A percentile compares a stretch with the other conserved stretches of the same genome.
Conservation (phyloP, 2,888 invertebrate species). For the Aleiodes alternator region DNA sequence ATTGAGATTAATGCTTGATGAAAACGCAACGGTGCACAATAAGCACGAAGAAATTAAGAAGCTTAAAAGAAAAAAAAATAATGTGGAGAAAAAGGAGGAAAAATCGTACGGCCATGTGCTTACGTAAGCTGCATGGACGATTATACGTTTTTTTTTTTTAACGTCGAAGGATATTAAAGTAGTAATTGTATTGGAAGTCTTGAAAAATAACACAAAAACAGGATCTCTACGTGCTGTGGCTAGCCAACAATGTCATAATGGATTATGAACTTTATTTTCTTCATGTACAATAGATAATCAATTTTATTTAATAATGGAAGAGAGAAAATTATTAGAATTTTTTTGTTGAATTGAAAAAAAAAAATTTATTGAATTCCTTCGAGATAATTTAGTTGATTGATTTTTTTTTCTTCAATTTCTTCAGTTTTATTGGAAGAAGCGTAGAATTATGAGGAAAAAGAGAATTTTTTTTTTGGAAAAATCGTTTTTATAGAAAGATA, state of each 20-base stretch:
- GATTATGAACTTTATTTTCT: slow-evolving; percentile 16
- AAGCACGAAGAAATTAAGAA: background rate
- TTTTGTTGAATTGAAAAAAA: background rate
- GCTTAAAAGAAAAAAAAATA: slow-evolving; percentile 21
- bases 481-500: too few relatives aligned
- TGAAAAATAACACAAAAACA: slow-evolving; percentile 34
- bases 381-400: background rate
- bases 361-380: slow-evolving; percentile 30
- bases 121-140: slow-evolving; percentile 31
- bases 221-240: slow-evolving; percentile 3
- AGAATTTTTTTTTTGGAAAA: too few relatives aligned
- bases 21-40: too few relatives aligned
- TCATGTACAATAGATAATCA: slow-evolving; percentile 1
- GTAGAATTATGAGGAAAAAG: too few relatives aligned
- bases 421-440: too few relatives aligned
- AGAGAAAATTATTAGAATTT: background rate
- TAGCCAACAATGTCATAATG: slow-evolving; percentile 16
- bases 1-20: too few relatives aligned
- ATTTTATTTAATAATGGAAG: background rate
- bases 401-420: too few relatives aligned
- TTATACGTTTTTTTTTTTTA: slow-evolving; percentile 41
- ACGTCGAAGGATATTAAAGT: slow-evolving; percentile 54
- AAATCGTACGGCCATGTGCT: slow-evolving; percentile 22
- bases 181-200: slow-evolving; percentile 54
- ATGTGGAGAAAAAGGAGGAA: slow-evolving; percentile 7